Conservation (phyloP, 1,140 invertebrate genomes). For the Drosophila sucinea region DNA sequence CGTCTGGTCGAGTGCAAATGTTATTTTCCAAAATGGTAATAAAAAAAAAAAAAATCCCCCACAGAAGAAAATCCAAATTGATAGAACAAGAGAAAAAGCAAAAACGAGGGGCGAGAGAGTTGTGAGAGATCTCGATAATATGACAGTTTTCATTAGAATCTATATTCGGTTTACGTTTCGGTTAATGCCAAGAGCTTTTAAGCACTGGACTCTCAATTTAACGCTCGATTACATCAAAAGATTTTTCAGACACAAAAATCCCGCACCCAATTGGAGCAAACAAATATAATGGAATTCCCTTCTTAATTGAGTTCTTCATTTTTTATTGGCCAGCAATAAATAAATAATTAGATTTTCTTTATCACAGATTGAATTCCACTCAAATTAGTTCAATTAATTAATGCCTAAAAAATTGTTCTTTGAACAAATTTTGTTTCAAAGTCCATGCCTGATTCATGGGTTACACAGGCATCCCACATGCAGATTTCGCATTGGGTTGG, state of each 20-base stretch:
- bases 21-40: slow-evolving; percentile 52
- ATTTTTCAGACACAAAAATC: background rate
- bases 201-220: slow-evolving; percentile 19
- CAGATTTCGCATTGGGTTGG: background rate
- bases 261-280: background rate
- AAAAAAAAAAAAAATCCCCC: slow-evolving; percentile 9
- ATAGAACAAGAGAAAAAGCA: background rate
- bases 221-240: slow-evolving; percentile 17
- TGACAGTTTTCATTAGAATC: slow-evolving; percentile 9
- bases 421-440: too few relatives aligned
- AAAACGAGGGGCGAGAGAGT: background rate
- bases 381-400: too few relatives aligned
- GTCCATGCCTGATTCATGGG: too few relatives aligned
- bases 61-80: background rate
- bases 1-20: slow-evolving; percentile 69
- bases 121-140: slow-evolving; percentile 4
- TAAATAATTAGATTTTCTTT: too few relatives aligned
- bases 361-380: too few relatives aligned
- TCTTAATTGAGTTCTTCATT: too few relatives aligned
- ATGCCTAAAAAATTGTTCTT: too few relatives aligned
- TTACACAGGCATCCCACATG: too few relatives aligned
- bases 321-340: too few relatives aligned
- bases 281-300: too few relatives aligned
- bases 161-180: background rate
- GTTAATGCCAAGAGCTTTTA: slow-evolving; percentile 12